Conservation (phyloP, 2,888 invertebrate species). For the Napeogenes sylphis region DNA sequence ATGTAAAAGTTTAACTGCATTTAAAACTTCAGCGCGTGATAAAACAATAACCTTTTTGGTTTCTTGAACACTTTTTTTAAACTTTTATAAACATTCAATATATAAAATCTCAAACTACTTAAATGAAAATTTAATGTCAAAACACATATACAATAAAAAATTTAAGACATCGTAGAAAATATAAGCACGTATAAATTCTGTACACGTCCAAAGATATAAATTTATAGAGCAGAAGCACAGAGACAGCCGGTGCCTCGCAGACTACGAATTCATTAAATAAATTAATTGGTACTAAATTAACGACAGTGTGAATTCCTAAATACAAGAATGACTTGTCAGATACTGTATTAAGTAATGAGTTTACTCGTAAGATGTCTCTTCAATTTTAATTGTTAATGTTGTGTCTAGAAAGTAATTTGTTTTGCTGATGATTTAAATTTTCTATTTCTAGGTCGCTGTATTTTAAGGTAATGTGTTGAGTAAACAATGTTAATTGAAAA, state of each 20-base stretch:
- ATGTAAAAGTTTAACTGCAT: no score
- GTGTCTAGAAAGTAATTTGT: not conserved
- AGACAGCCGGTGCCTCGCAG: conserved; percentile 60
- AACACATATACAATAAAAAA: conserved; percentile 35
- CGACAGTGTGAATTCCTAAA: conserved; percentile 31
- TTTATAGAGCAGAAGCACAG: conserved; percentile 66
- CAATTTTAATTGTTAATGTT: not conserved
- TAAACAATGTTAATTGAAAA: no score
- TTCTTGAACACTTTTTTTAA: no score
- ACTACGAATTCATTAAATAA: conserved; percentile 70
- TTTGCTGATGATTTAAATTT: no score
- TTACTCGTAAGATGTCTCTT: not conserved
- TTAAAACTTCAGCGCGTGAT: no score
- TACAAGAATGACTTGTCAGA: conserved; percentile 16
- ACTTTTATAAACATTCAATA: no score
- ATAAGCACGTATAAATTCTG: conserved; percentile 65
- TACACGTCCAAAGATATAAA: conserved; percentile 71
- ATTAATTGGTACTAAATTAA: conserved; percentile 70
- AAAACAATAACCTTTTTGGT: no score
- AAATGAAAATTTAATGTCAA: not conserved
- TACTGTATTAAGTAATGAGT: not conserved
- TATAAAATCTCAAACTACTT: no score
- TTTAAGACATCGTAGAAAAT: conserved; percentile 57
- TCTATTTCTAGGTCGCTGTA: no score
- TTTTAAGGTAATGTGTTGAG: no score